Conservation (phyloP, 2,113 vertebrate genomes). For the Daboia siamensis region DNA sequence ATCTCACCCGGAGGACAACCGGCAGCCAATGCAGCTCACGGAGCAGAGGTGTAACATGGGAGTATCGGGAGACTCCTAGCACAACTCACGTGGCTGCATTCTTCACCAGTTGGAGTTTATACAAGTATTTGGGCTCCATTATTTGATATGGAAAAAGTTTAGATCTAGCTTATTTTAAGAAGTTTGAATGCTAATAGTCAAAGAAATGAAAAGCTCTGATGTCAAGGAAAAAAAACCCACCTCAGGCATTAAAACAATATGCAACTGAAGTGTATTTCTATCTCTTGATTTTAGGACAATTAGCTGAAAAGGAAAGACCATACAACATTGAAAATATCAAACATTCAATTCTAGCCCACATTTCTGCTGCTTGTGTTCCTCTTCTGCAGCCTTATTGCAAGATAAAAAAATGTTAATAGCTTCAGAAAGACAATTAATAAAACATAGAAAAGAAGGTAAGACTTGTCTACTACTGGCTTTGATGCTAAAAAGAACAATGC, state of each 20-base stretch:
- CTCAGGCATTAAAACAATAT: neutral
- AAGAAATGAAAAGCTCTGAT: neutral
- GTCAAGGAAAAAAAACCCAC: neutral
- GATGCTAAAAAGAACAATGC: neutral
- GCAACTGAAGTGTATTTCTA: neutral
- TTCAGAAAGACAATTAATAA: conserved; percentile 1
- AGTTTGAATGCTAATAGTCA: neutral
- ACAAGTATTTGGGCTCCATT: neutral
- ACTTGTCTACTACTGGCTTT: neutral
- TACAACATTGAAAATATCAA: neutral
- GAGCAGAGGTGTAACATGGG: too few species aligned
- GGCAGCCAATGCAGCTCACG: too few species aligned
- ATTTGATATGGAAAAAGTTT: neutral
- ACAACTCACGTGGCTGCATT: too few species aligned
- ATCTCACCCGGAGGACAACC: too few species aligned
- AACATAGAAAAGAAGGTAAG: neutral
- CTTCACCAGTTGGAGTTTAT: too few species aligned
- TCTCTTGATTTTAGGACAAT: neutral
- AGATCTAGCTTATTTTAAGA: neutral
- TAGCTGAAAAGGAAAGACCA: neutral
- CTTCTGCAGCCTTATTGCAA: neutral
- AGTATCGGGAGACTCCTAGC: too few species aligned
- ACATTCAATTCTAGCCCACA: neutral
- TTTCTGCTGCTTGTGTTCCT: neutral
- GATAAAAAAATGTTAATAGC: neutral